Evolutionary conservation across 2,888 invertebrate species (phyloP).

Genomic region (Proisotoma minuta): DNA sequence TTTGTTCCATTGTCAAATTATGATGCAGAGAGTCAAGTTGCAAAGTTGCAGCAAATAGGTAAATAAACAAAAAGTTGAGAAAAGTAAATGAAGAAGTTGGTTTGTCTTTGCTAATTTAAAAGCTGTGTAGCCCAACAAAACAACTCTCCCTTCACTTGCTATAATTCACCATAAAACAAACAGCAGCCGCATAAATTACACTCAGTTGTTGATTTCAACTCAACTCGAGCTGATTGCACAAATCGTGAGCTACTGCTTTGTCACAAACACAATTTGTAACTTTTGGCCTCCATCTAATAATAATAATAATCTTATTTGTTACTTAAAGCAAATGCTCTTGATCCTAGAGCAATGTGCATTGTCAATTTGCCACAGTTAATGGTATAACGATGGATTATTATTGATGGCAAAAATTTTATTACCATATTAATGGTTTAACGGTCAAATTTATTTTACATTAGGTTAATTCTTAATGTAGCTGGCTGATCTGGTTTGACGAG

Average conservation of each 20-base stretch:
- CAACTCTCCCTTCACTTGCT: too few species aligned
- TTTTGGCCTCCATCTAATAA: too few species aligned
- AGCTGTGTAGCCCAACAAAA: too few species aligned
- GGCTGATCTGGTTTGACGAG: constrained; percentile 16
- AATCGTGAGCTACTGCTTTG: constrained; percentile 6
- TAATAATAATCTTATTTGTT: too few species aligned
- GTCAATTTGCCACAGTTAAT: constrained; percentile 7
- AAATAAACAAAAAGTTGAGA: too few species aligned
- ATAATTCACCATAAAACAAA: neutral
- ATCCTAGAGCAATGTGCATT: neutral
- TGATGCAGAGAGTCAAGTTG: too few species aligned
- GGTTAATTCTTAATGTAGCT: neutral
- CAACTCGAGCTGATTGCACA: neutral
- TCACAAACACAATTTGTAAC: neutral
- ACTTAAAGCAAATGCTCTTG: too few species aligned
- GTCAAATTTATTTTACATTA: constrained; percentile 11
- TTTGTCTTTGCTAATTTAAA: too few species aligned
- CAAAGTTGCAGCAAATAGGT: too few species aligned
- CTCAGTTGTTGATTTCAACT: neutral
- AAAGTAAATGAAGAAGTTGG: too few species aligned
- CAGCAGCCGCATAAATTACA: neutral
- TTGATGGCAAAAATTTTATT: neutral
- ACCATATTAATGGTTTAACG: constrained; percentile 14
- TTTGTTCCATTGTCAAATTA: too few species aligned
- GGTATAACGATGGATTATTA: constrained; percentile 9